Conservation (phyloP, 1,140 invertebrate species). For the Daktulosphaira vitifoliae region DNA sequence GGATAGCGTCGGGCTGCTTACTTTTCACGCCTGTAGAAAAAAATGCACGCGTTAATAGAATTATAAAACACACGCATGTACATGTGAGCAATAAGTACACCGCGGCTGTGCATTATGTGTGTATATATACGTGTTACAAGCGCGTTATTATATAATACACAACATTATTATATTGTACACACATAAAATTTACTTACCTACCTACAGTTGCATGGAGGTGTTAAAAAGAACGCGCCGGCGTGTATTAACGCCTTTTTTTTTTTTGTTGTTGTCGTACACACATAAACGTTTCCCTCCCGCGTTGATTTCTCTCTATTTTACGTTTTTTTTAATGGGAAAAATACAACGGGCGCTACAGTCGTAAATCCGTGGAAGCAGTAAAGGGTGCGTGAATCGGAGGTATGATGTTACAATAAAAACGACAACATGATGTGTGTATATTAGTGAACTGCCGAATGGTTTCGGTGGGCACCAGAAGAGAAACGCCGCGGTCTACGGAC, state of each 20-base stretch:
- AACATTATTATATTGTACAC: no score
- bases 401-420: no score
- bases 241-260: conserved; percentile 21
- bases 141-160: no score
- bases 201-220: neutral
- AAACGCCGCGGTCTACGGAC: neutral
- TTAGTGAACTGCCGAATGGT: neutral
- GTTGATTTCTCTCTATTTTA: conserved; percentile 12
- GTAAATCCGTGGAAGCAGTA: conserved; percentile 15
- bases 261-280: neutral
- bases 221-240: conserved; percentile 23
- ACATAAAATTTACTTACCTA: no score
- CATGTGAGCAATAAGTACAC: no score
- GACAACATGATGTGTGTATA: neutral
- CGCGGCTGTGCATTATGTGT: neutral
- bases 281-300: conserved; percentile 12
- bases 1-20: neutral
- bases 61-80: conserved; percentile 11
- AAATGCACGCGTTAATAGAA: conserved; percentile 10
- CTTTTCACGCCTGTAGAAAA: conserved; percentile 22
- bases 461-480: no score
- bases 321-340: conserved; percentile 26
- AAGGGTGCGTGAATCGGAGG: conserved; percentile 5
- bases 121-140: no score
- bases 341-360: neutral